Base-by-base conservation (phyloP, 1,140 invertebrate species). In the Leptinotarsa defecta region DNA sequence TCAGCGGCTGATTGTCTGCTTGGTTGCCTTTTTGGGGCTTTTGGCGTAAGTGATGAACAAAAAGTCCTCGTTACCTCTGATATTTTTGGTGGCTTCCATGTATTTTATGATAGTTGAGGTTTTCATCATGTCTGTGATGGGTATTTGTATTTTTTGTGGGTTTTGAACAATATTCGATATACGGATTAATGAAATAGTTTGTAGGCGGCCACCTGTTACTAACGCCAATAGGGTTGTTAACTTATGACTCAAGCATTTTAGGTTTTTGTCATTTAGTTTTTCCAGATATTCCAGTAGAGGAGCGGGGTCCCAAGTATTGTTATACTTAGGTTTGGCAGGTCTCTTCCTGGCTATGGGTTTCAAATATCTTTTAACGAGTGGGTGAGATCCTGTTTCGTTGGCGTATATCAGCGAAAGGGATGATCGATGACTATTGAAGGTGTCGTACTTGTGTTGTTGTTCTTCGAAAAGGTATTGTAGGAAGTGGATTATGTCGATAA, bases 401-500 rank as follows among this genome's bases (percentile, higher is more conserved):
- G 49, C 13, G 13, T 15, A n/a, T 15, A 52, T 71, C n/a, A 52
- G 48, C 13, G 69, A 52, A 20, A 52, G 19, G 4, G 69, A 52
- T 17, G 49, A 71, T 57, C 52, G 20, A 20, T 71, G 19, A 20
- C 48, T 20, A 62, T 71, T 71, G 48, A 61, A 48, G n/a, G 69
- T 57, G 11, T 0, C 49, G 57, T 71, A 57, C 13, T 17, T 61
- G 15, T 27, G 27, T 27, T 27, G 5, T 27, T 27, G 6, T 27
- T 27, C 27, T 27, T 27, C 27, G 5, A 70, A 27, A n/a, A 48
- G 27, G n/a, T 13, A 70, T 13, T 13, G 17, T 70, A 15, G n/a
- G 13, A 13, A 27, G 27, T 27, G 27, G 27, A 27, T 27, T 27
- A 27, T 27, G 27, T 27, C 27, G 27, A 5, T 27, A 1, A 27